phyloP scores from a whole-genome alignment of 2,113 vertebrate genomes.

The Xiphorhynchus elegans region DNA sequence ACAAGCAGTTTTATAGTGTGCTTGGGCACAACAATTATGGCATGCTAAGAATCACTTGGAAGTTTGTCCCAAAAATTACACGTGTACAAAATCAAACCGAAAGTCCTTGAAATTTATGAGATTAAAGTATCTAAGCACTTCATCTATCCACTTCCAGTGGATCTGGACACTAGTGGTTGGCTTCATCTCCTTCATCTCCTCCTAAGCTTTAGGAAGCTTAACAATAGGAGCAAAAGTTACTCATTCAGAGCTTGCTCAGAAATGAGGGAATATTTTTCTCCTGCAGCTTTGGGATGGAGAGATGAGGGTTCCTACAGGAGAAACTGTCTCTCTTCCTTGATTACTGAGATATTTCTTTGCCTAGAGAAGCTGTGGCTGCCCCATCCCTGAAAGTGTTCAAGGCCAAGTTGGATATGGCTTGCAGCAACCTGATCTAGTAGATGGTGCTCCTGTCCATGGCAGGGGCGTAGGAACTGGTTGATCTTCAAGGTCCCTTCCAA shows the following conservation, averaged over 20 bases:
- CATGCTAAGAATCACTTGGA: neutral
- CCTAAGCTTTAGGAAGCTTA: neutral
- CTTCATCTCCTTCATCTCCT: neutral
- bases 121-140: neutral
- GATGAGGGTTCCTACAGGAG: neutral
- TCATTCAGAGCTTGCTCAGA: neutral
- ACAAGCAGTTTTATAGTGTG: neutral
- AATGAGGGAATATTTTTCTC: neutral
- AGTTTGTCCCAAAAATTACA: neutral
- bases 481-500: neutral
- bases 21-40: neutral
- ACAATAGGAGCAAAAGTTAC: neutral
- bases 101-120: neutral
- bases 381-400: neutral
- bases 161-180: neutral
- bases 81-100: neutral
- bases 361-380: fast-evolving
- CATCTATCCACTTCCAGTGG: neutral
- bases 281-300: neutral
- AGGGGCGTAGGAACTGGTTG: fast-evolving
- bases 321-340: neutral
- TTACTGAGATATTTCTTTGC: neutral
- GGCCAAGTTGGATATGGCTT: neutral
- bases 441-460: neutral
- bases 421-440: neutral